A percentile compares a stretch with the other conserved stretches of the same genome.
Evolutionary conservation across 2,888 invertebrate species (phyloP).

Genomic region (Lithosia quadra): DNA sequence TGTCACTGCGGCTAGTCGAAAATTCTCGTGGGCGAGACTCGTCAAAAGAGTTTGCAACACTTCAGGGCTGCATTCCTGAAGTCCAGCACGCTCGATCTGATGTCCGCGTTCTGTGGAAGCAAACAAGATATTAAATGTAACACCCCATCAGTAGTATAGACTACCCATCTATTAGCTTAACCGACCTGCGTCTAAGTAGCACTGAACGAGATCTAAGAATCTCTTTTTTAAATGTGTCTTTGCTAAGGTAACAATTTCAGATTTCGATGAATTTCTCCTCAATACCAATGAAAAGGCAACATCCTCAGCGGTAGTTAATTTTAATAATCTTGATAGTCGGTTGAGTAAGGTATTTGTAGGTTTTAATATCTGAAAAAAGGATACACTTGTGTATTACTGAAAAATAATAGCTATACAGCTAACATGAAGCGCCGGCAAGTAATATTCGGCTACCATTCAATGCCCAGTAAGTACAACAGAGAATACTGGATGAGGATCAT

Average conservation of each 20-base stretch:
- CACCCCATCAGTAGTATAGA: conserved; percentile 5
- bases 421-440: conserved; percentile 35
- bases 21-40: conserved; percentile 87
- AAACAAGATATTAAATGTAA: conserved; percentile 26
- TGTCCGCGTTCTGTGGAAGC: conserved; percentile 86
- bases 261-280: conserved; percentile 91
- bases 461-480: conserved; percentile 22
- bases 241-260: conserved; percentile 91
- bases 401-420: conserved; percentile 20
- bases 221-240: conserved; percentile 93
- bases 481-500: conserved; percentile 25
- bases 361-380: conserved; percentile 90
- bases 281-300: conserved; percentile 95
- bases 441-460: conserved; percentile 30
- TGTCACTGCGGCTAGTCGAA: conserved; percentile 90
- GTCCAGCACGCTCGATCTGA: conserved; percentile 92
- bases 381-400: conserved; percentile 38
- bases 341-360: conserved; percentile 93
- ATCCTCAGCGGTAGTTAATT: conserved; percentile 96
- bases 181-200: conserved; percentile 93
- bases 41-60: conserved; percentile 93
- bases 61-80: conserved; percentile 96
- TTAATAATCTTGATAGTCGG: conserved; percentile 94
- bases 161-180: conserved; percentile 17
- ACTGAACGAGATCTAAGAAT: conserved; percentile 94